Conservation (phyloP, 2,113 vertebrate species). For the Ictalurus furcatus region DNA sequence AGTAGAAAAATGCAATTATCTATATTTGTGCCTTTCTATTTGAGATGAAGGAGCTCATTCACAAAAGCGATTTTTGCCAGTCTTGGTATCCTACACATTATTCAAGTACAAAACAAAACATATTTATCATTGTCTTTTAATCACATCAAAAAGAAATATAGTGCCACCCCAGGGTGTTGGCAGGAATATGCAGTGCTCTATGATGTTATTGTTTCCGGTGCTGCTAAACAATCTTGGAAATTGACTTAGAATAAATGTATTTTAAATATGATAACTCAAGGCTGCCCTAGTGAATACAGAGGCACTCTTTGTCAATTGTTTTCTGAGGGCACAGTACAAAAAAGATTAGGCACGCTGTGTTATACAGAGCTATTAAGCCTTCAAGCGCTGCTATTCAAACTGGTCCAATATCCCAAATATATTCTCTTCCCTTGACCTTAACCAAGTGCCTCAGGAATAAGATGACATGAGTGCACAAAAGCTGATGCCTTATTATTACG, state of each 20-base stretch:
- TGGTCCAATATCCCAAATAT: conserved; percentile 49
- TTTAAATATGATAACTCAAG: conserved; percentile 59
- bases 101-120: conserved; percentile 55
- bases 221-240: conserved; percentile 58
- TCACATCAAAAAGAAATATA: conserved; percentile 59
- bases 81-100: conserved; percentile 44
- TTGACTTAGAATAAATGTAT: conserved; percentile 61
- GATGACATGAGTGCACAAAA: conserved; percentile 48
- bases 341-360: conserved; percentile 48
- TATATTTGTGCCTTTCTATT: conserved; percentile 76
- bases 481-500: conserved; percentile 28
- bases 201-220: conserved; percentile 59
- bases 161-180: conserved; percentile 56
- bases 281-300: conserved; percentile 53
- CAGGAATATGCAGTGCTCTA: conserved; percentile 50
- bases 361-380: conserved; percentile 53
- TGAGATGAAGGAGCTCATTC: conserved; percentile 81
- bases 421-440: conserved; percentile 51
- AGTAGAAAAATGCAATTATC: conserved; percentile 68
- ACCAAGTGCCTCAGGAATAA: conserved; percentile 46
- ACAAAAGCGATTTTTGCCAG: conserved; percentile 64
- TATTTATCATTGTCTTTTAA: conserved; percentile 59
- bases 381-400: conserved; percentile 49
- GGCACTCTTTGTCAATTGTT: conserved; percentile 54
- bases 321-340: conserved; percentile 48